These are phyloP conservation scores for Diachasma alloeum DNA, from an alignment of 1,140 invertebrate genomes.

Conservation along the genomic window DNA sequence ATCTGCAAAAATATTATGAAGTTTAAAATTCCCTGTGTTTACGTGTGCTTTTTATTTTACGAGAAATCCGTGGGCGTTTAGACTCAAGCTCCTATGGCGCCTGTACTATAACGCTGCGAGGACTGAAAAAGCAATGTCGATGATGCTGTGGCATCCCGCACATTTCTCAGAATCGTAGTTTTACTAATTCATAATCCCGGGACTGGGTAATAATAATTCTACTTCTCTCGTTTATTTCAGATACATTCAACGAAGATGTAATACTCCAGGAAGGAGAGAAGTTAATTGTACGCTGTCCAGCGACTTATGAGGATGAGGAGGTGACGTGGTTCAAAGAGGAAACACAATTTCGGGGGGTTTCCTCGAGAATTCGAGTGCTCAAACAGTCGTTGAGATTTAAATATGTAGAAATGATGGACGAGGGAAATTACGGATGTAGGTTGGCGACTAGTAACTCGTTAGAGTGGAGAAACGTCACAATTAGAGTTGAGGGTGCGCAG, in stretches of 20 bases:
- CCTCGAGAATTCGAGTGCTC: constrained; percentile 40
- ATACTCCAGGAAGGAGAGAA: constrained; percentile 47
- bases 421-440: constrained; percentile 50
- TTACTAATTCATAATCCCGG: not conserved
- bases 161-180: not conserved
- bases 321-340: constrained; percentile 55
- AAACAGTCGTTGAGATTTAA: constrained; percentile 52
- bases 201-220: not conserved
- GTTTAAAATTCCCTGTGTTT: constrained; percentile 14
- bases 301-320: constrained; percentile 31
- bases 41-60: constrained; percentile 10
- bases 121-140: constrained; percentile 9
- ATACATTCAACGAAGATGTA: constrained; percentile 35
- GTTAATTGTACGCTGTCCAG: constrained; percentile 51
- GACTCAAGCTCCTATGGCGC: constrained; percentile 21
- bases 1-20: not conserved
- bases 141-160: not conserved
- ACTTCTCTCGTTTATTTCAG: constrained; percentile 31
- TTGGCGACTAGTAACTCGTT: constrained; percentile 28
- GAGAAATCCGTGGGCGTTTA: constrained; percentile 18
- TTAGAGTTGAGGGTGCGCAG: constrained; percentile 46
- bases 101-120: not conserved
- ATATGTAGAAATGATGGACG: constrained; percentile 43
- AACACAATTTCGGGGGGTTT: constrained; percentile 29
- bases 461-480: constrained; percentile 53